Evolutionary conservation across 2,888 invertebrate species (phyloP).

Genomic region (Leistus spinibarbis): DNA sequence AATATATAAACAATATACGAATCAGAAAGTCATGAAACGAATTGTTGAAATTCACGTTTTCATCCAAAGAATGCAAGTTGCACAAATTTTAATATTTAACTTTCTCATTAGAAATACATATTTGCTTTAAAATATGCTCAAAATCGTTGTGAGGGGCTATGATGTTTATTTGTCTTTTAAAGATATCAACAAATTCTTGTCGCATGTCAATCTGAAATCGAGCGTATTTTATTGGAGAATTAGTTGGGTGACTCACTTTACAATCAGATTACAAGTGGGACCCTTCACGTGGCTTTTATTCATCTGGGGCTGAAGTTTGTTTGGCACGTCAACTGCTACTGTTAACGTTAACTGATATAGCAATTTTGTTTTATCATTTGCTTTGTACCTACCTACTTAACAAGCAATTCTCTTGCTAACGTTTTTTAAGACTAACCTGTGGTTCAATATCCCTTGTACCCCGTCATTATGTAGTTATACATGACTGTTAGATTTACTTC

Average conservation of each 20-base stretch:
- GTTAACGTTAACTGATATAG: constrained; percentile 3
- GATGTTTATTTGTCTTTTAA: background rate
- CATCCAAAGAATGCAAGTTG: no score
- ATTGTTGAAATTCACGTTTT: no score
- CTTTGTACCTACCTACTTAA: constrained; percentile 16
- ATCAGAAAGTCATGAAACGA: no score
- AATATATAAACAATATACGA: no score
- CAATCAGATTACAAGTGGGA: constrained; percentile 10
- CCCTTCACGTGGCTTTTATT: constrained; percentile 15
- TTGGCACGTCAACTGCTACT: constrained; percentile 1
- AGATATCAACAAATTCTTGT: constrained; percentile 11
- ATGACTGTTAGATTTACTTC: no score
- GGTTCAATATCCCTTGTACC: background rate
- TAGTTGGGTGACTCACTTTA: constrained; percentile 28
- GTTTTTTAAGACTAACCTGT: background rate
- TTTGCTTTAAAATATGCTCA: no score
- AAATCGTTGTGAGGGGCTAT: no score
- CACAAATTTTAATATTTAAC: no score
- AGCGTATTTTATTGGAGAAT: constrained; percentile 24
- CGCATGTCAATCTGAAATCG: constrained; percentile 16
- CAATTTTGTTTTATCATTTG: constrained; percentile 10
- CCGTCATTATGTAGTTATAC: background rate
- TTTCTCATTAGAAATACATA: no score
- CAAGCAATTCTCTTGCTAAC: constrained; percentile 13
- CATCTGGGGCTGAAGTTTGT: constrained; percentile 2